phyloP scores from a whole-genome alignment of 1,140 invertebrate genomes.

The Penaeus indicus region DNA sequence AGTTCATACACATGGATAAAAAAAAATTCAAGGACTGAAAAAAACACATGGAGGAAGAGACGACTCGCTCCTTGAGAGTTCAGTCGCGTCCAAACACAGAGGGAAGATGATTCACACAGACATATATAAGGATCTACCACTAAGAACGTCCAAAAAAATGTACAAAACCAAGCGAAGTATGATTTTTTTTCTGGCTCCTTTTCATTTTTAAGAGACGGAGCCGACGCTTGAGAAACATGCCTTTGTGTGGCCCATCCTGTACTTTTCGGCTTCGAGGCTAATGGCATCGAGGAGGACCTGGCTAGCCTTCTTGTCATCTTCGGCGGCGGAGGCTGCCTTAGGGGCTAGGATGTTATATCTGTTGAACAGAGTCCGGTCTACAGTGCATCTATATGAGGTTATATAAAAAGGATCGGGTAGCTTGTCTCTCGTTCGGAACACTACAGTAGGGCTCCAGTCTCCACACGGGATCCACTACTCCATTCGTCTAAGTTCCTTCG shows the following conservation, averaged over 20 bases:
- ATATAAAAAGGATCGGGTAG: no score
- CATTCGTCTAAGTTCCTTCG: no score
- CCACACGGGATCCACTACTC: no score
- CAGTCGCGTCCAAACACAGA: no score
- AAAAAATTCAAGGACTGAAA: neutral
- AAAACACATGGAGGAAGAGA: neutral
- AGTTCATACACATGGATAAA: neutral
- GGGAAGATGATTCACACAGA: neutral
- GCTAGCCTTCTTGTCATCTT: conserved; percentile 75
- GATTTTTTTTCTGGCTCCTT: neutral
- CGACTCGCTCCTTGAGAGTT: no score
- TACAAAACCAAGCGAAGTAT: neutral
- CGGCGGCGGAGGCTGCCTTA: conserved; percentile 73
- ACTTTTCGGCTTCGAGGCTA: conserved; percentile 76
- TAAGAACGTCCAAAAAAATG: conserved; percentile 2
- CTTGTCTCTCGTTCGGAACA: no score
- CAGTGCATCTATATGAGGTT: conserved; percentile 13
- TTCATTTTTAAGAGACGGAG: conserved; percentile 2
- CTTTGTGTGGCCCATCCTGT: conserved; percentile 66
- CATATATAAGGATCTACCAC: neutral
- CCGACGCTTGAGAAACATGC: conserved; percentile 56
- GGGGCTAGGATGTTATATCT: conserved; percentile 77
- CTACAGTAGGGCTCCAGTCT: no score
- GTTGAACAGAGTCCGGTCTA: conserved; percentile 41
- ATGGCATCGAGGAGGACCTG: conserved; percentile 74